Evolutionary conservation across 2,797 vertebrate genomes (phyloP).

Genomic region (Paratrypauchen microcephalus): DNA sequence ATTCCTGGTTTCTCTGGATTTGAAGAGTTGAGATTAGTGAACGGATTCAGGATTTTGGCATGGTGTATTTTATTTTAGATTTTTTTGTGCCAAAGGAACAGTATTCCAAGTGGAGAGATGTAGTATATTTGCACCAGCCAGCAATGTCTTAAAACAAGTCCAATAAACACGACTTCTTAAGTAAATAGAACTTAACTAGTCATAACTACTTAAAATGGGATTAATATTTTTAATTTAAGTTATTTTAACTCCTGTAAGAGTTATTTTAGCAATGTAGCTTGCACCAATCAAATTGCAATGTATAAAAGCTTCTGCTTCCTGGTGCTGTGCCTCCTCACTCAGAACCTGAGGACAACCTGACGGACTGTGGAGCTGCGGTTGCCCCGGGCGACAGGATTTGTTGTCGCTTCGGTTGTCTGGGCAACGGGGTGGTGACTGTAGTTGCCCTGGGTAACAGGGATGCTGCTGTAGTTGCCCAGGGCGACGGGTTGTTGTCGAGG

Average conservation of each 20-base stretch:
- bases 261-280: conserved; percentile 29
- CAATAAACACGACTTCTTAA: not conserved
- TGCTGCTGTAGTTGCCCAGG: conserved; percentile 12
- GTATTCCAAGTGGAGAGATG: not conserved
- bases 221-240: not conserved
- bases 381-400: no score
- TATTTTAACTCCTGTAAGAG: not conserved
- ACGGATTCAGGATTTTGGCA: no score
- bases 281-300: conserved; percentile 53
- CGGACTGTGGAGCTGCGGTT: not conserved
- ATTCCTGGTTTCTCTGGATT: not conserved
- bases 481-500: conserved; percentile 19
- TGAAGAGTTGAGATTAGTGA: not conserved
- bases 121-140: no score
- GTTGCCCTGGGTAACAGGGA: no score
- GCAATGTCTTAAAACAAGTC: not conserved
- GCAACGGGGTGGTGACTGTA: no score
- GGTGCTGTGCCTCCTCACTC: conserved; percentile 56
- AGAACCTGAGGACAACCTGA: conserved; percentile 20
- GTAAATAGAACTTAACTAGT: not conserved
- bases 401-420: no score
- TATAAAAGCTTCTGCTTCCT: conserved; percentile 41
- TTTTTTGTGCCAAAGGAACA: not conserved
- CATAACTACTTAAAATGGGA: not conserved
- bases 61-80: no score